A percentile compares a stretch with the other conserved stretches of the same genome.
phyloP scores from a whole-genome alignment of 64 coral and sea anemone genomes.

The Catalaphyllia jardinei region DNA sequence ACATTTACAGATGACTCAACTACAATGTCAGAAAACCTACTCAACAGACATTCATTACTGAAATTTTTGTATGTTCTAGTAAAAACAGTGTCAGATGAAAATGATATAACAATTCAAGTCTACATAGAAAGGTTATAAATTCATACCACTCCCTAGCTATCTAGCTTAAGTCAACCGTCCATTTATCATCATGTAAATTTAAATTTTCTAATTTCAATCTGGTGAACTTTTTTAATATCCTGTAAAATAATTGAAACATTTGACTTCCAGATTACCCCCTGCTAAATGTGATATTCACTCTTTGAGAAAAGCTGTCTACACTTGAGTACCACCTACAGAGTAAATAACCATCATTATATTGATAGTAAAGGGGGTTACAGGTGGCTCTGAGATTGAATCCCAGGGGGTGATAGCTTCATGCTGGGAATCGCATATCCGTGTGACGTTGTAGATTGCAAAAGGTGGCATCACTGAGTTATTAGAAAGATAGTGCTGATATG shows the following conservation, averaged over 20 bases:
- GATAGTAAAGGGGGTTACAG: neutral
- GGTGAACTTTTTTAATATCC: constrained; percentile 1
- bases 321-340: neutral
- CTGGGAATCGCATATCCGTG: neutral
- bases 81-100: neutral
- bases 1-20: no score
- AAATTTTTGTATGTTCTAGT: neutral
- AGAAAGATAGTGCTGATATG: neutral
- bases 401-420: neutral
- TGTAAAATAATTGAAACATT: constrained; percentile 7
- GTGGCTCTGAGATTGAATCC: neutral
- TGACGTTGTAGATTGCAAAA: neutral
- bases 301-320: neutral
- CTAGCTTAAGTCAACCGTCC: neutral
- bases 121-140: neutral
- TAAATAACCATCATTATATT: constrained; percentile 29
- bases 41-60: no score
- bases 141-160: neutral
- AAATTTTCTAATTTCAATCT: no score
- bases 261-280: constrained; percentile 3
- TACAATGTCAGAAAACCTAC: no score
- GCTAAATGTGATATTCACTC: neutral
- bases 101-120: neutral
- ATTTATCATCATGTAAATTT: neutral
- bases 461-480: no score